A percentile compares a stretch with the other conserved stretches of the same genome.
These are phyloP conservation scores for Ophion slaviceki DNA, from an alignment of 2,888 invertebrate genomes.

Conservation along the genomic window DNA sequence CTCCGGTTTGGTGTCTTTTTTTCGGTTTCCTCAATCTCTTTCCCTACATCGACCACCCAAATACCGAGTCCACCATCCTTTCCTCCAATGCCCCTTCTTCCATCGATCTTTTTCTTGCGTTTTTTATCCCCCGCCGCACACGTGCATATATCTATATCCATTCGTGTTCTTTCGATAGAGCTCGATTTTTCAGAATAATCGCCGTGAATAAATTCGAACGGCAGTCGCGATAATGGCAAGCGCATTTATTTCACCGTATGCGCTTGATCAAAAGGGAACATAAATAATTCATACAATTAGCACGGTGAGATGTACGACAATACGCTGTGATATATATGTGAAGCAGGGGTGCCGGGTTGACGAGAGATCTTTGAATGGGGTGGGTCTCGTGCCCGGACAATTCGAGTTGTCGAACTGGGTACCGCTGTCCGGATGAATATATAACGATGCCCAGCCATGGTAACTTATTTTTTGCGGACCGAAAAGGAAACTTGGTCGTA, in stretches of 20 bases:
- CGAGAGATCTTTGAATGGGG: slow-evolving; percentile 49
- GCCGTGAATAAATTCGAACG: slow-evolving; percentile 51
- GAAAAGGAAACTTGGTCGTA: too few species aligned
- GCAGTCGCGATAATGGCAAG: slow-evolving; percentile 31
- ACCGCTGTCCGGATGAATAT: not conserved
- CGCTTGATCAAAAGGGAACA: slow-evolving; percentile 74
- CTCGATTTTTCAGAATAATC: slow-evolving; percentile 52
- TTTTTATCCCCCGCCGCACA: slow-evolving; percentile 2
- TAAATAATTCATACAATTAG: slow-evolving; percentile 81
- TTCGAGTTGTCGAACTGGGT: not conserved
- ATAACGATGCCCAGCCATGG: not conserved
- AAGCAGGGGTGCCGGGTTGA: slow-evolving; percentile 35
- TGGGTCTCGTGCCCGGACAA: slow-evolving; percentile 32
- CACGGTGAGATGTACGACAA: slow-evolving; percentile 65
- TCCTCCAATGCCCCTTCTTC: slow-evolving; percentile 41
- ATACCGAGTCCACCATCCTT: slow-evolving; percentile 17
- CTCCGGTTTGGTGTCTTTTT: slow-evolving; percentile 26
- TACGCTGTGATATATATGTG: slow-evolving; percentile 60
- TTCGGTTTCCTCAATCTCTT: slow-evolving; percentile 26
- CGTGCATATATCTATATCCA: not conserved
- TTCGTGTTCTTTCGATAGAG: slow-evolving; percentile 23
- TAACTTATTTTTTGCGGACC: too few species aligned
- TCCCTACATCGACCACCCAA: slow-evolving; percentile 30
- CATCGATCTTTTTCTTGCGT: slow-evolving; percentile 38
- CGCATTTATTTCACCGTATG: slow-evolving; percentile 60